These are phyloP conservation scores for Engystomops pustulosus DNA, from an alignment of 2,113 vertebrate species.

Conservation along the genomic window DNA sequence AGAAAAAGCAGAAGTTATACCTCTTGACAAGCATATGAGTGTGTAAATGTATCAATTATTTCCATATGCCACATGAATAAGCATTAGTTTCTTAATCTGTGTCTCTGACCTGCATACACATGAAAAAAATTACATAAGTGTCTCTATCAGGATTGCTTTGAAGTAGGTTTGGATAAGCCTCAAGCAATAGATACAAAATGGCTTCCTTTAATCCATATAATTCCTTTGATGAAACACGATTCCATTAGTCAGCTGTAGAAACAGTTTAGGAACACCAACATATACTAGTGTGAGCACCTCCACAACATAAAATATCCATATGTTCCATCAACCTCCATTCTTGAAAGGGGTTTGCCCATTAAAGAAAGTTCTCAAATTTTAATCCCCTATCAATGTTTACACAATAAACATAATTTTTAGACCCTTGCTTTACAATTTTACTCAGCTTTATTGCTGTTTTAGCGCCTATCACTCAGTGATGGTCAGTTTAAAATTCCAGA, in stretches of 20 bases:
- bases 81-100: slow-evolving; percentile 46
- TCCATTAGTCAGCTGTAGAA: slow-evolving; percentile 26
- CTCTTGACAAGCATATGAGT: slow-evolving; percentile 2
- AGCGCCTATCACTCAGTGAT: too few species aligned
- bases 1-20: slow-evolving; percentile 15
- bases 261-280: neutral
- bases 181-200: slow-evolving; percentile 32
- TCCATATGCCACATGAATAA: slow-evolving; percentile 45
- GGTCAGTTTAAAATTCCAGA: too few species aligned
- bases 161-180: slow-evolving; percentile 30
- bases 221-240: slow-evolving; percentile 28
- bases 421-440: too few species aligned
- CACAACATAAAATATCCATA: too few species aligned
- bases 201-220: slow-evolving; percentile 15
- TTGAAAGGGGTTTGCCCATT: too few species aligned
- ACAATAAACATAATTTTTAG: too few species aligned
- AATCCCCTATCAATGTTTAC: too few species aligned
- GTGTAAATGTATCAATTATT: slow-evolving; percentile 46
- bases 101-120: slow-evolving; percentile 14
- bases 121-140: slow-evolving; percentile 28
- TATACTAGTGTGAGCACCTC: neutral
- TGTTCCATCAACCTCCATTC: too few species aligned
- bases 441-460: too few species aligned
- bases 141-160: slow-evolving; percentile 37
- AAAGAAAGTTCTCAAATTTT: too few species aligned